These are phyloP conservation scores for Gymnorhina tibicen DNA, from an alignment of 2,113 vertebrate genomes.

Conservation along the genomic window DNA sequence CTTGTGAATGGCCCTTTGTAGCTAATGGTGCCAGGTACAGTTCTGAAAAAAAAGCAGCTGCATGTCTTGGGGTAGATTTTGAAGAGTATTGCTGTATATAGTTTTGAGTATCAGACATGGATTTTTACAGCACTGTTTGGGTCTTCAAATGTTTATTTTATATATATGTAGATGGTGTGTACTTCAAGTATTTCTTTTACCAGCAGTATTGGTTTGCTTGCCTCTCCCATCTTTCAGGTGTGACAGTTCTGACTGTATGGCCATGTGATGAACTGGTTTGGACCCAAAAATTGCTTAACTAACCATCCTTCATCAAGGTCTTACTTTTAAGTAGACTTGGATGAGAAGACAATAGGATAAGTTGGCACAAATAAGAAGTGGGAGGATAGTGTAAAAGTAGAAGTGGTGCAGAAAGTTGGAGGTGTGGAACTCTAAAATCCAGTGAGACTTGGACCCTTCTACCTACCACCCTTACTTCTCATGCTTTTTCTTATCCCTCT, in stretches of 20 bases:
- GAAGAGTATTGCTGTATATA: not conserved
- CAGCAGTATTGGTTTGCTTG: not conserved
- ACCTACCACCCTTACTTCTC: not conserved
- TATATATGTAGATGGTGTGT: not conserved
- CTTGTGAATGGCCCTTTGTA: not conserved
- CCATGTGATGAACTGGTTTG: not conserved
- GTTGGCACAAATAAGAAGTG: not conserved
- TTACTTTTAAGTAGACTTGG: not conserved
- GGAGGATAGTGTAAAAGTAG: not conserved
- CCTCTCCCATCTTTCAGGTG: not conserved
- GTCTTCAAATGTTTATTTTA: not conserved
- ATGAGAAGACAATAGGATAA: not conserved
- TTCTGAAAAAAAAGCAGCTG: not conserved
- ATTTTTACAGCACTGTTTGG: not conserved
- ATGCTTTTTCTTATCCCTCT: not conserved
- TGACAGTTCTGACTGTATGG: not conserved
- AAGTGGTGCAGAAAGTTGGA: not conserved
- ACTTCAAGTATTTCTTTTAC: not conserved
- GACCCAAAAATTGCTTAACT: not conserved
- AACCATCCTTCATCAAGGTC: not conserved
- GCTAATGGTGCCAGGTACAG: not conserved
- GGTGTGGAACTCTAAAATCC: not conserved
- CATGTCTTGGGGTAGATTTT: not conserved
- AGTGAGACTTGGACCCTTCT: not conserved
- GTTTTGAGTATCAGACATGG: not conserved